phyloP scores from a whole-genome alignment of 2,797 vertebrate genomes.

The Esox masquinongy region DNA sequence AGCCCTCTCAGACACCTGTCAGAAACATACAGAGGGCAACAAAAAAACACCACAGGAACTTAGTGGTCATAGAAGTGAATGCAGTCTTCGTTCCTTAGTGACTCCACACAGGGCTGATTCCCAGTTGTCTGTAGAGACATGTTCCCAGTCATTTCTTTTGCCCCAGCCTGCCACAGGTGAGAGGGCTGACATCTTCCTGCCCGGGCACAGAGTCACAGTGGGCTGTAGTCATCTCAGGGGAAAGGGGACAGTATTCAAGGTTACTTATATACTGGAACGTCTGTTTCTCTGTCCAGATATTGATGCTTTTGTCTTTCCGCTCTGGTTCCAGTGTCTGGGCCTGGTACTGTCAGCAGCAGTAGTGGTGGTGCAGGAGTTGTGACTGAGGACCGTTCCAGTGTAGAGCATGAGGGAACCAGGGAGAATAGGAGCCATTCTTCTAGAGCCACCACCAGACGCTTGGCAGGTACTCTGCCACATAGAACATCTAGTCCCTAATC shows the following conservation, averaged over 20 bases:
- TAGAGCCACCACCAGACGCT: conserved; percentile 36
- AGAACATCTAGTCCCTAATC: conserved; percentile 15
- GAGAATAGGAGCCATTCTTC: conserved; percentile 22
- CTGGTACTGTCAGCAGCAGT: conserved; percentile 17
- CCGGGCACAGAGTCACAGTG: background rate
- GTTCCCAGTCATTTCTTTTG: background rate
- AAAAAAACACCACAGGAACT: conserved; percentile 13
- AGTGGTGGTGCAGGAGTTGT: conserved; percentile 28
- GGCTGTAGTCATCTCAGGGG: background rate
- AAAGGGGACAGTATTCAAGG: background rate
- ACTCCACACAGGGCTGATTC: background rate
- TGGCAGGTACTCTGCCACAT: conserved; percentile 61
- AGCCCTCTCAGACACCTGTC: background rate
- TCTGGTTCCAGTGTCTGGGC: conserved; percentile 10
- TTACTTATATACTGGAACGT: background rate
- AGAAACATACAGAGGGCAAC: conserved; percentile 6
- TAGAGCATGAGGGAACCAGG: conserved; percentile 15
- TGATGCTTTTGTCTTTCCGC: background rate
- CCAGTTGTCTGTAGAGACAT: conserved; percentile 13
- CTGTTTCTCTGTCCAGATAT: background rate
- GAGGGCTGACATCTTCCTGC: conserved; percentile 7
- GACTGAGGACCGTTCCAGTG: background rate
- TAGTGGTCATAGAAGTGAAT: conserved; percentile 33
- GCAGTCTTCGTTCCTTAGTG: conserved; percentile 3
- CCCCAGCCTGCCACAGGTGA: background rate